phyloP scores from a whole-genome alignment of 2,888 invertebrate genomes.

The Ormia ochracea region DNA sequence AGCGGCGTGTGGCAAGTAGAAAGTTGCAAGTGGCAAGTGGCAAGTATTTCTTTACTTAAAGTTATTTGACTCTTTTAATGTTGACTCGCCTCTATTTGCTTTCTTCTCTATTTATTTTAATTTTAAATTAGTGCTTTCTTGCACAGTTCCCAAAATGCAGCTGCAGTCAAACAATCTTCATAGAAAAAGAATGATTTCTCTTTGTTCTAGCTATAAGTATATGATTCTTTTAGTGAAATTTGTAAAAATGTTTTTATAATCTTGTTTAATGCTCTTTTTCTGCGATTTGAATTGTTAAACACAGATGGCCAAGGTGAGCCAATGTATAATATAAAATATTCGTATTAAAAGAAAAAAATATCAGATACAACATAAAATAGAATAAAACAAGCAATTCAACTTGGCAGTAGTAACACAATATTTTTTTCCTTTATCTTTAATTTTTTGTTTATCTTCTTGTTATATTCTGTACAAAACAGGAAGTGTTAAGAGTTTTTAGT shows the following conservation, averaged over 20 bases:
- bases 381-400: conserved; percentile 22
- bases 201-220: background rate
- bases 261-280: conserved; percentile 35
- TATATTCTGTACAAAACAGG: conserved; percentile 25
- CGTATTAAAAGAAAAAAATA: background rate
- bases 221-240: conserved; percentile 19
- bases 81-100: conserved; percentile 1
- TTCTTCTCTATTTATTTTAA: conserved; percentile 29
- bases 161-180: conserved; percentile 19
- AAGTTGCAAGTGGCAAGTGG: conserved; percentile 46
- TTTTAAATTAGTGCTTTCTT: conserved; percentile 4
- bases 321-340: conserved; percentile 10
- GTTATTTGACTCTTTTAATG: conserved; percentile 16
- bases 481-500: conserved; percentile 33
- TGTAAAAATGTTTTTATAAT: conserved; percentile 43
- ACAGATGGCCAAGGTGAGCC: conserved; percentile 52
- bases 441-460: background rate
- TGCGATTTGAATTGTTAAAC: conserved; percentile 58
- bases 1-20: conserved; percentile 38
- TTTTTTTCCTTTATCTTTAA: conserved; percentile 49
- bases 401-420: conserved; percentile 57
- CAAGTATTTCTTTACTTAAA: conserved; percentile 58
- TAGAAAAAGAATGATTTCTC: background rate
- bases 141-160: conserved; percentile 30
- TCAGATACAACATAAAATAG: conserved; percentile 21